A percentile compares a stretch with the other conserved stretches of the same genome.
phyloP scores from a whole-genome alignment of 2,113 vertebrate genomes.

The Corydoras maculifer region DNA sequence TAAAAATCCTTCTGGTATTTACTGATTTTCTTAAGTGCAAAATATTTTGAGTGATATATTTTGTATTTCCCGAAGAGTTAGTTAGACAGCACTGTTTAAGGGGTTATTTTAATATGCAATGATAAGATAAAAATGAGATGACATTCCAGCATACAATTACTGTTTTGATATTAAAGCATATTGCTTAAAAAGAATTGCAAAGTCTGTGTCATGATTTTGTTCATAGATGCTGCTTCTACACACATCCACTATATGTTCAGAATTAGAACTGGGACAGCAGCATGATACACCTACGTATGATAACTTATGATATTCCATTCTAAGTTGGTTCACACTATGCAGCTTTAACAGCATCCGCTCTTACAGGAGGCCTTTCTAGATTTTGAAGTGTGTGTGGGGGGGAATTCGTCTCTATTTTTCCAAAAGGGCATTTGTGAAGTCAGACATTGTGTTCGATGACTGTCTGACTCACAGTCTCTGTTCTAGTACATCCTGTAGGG shows the following conservation, averaged over 20 bases:
- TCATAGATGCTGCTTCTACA: neutral
- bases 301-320: too few species aligned
- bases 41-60: slow-evolving; percentile 15
- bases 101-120: slow-evolving; percentile 30
- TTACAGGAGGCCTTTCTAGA: too few species aligned
- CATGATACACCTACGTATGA: too few species aligned
- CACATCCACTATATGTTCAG: neutral
- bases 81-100: slow-evolving; percentile 8
- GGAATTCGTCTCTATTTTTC: too few species aligned
- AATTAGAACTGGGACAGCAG: neutral
- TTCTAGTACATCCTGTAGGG: too few species aligned
- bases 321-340: too few species aligned
- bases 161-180: slow-evolving; percentile 39
- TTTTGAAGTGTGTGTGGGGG: too few species aligned
- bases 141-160: slow-evolving; percentile 32
- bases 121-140: slow-evolving; percentile 13
- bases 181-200: slow-evolving; percentile 23
- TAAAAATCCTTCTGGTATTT: neutral
- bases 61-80: slow-evolving; percentile 21
- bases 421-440: too few species aligned
- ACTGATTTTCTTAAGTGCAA: slow-evolving; percentile 15
- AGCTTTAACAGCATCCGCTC: too few species aligned
- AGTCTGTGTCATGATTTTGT: neutral
- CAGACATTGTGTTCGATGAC: too few species aligned
- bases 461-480: too few species aligned